phyloP scores from a whole-genome alignment of 2,888 invertebrate species.

The Melangyna quadrimaculata region DNA sequence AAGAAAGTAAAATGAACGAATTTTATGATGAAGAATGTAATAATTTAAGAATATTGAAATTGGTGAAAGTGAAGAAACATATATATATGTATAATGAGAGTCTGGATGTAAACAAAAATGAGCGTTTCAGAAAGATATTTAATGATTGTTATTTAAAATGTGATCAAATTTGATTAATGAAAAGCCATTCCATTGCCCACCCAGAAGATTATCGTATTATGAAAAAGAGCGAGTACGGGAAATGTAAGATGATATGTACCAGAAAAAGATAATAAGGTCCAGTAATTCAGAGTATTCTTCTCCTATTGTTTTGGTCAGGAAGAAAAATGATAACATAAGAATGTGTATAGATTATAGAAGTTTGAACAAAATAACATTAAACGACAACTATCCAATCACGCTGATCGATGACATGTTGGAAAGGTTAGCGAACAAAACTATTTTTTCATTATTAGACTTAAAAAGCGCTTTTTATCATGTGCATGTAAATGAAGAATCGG shows the following conservation, averaged over 20 bases:
- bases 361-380: too few relatives aligned
- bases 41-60: too few relatives aligned
- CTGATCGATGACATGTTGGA: conserved; percentile 54
- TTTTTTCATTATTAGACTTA: conserved; percentile 34
- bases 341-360: conserved; percentile 37
- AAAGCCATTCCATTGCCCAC: conserved; percentile 15
- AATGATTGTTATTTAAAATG: too few relatives aligned
- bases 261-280: conserved; percentile 33
- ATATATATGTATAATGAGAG: too few relatives aligned
- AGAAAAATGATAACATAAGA: conserved; percentile 13
- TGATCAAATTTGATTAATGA: neutral
- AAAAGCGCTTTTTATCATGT: too few relatives aligned
- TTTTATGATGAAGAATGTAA: too few relatives aligned
- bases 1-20: too few relatives aligned
- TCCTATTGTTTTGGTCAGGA: conserved; percentile 41
- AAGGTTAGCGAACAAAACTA: conserved; percentile 28
- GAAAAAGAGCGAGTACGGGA: neutral
- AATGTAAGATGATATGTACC: neutral
- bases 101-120: too few relatives aligned
- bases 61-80: too few relatives aligned
- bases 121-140: too few relatives aligned
- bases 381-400: conserved; percentile 55
- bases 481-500: too few relatives aligned
- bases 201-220: neutral
- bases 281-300: conserved; percentile 55